These are phyloP conservation scores for Aplocera efformata DNA, from an alignment of 2,888 invertebrate genomes.

Conservation along the genomic window DNA sequence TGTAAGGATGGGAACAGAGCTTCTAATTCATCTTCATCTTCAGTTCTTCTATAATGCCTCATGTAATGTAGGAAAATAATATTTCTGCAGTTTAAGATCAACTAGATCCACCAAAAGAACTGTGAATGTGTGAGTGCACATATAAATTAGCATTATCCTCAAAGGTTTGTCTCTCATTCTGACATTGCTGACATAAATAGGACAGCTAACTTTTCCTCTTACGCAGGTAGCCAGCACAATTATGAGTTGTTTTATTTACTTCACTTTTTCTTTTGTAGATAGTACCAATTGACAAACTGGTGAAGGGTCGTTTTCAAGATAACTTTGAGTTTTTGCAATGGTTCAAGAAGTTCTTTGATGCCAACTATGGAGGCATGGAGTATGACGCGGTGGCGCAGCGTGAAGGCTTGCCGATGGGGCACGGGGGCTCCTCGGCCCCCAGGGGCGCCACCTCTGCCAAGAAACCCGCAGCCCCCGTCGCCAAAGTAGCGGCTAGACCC, in stretches of 20 bases:
- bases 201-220: conserved; percentile 14
- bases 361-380: conserved; percentile 96
- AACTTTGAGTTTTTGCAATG: conserved; percentile 99
- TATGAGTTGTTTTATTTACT: conserved; percentile 54
- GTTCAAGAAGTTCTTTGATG: conserved; percentile 99
- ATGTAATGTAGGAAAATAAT: too few relatives aligned
- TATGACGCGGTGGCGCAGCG: conserved; percentile 95
- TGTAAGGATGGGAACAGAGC: too few relatives aligned
- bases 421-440: conserved; percentile 83
- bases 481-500: conserved; percentile 83
- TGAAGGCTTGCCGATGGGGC: conserved; percentile 92
- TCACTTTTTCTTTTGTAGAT: conserved; percentile 84
- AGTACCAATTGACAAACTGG: conserved; percentile 95
- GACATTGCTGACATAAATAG: not conserved
- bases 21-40: too few relatives aligned
- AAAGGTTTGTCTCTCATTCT: conserved; percentile 17
- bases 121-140: too few relatives aligned
- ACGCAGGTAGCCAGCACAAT: conserved; percentile 47
- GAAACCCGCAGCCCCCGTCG: conserved; percentile 72
- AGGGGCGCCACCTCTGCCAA: conserved; percentile 57
- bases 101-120: too few relatives aligned
- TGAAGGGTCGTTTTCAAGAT: conserved; percentile 99
- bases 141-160: too few relatives aligned
- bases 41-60: too few relatives aligned
- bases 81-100: too few relatives aligned